Evolutionary conservation across 1,140 invertebrate genomes (phyloP), one percentile per base, ranked within the genome.

Genomic region (Ectropis grisescens): DNA sequence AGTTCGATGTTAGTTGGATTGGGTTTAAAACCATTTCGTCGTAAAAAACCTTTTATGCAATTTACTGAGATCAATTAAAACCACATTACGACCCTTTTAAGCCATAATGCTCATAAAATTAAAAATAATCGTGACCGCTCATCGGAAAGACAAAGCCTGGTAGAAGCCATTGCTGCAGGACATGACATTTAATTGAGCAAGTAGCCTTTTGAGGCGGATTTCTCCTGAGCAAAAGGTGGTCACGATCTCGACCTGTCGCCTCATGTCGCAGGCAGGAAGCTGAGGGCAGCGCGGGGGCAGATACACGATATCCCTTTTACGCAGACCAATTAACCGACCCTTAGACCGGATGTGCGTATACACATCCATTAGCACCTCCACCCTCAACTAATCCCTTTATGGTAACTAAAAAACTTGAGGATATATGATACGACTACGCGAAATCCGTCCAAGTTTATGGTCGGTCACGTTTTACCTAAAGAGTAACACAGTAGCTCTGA

Each of bases 291-390:
- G 56, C 41, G 49, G 59, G 59, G 48, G 41, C 47, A 31, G 55
- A 42, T 65, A 78, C 75, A 80, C 65, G 75, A 71, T 71, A 80
- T 80, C 70, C 72, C 75, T 80, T 78, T 80, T 80, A 80, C 68
- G 68, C 53, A 52, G 62, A 69, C 69, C 75, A 80, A 80, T 80
- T 80, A 80, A 80, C 72, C 66, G 64, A 67, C 69, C 58, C 59
- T 52, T 55, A 57, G 70, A 70, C 70, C 75, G 75, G 75, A 80
- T 74, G 69, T 66, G 57, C 57, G 52, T 67, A 66, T 60, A 68
- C 55, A 62, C 47, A 67, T 50, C 53, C 72, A 80, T 80, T 80
- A 80, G 67, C 75, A 78, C 75, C 72, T 80, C 41, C 39, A 61
- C 59, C 66, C 61, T 58, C 43, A 55, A 71, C 62, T 69, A 74